Evolutionary conservation across 92 coral and sea anemone species (phyloP).

Genomic region (Micromussa lordhowensis): DNA sequence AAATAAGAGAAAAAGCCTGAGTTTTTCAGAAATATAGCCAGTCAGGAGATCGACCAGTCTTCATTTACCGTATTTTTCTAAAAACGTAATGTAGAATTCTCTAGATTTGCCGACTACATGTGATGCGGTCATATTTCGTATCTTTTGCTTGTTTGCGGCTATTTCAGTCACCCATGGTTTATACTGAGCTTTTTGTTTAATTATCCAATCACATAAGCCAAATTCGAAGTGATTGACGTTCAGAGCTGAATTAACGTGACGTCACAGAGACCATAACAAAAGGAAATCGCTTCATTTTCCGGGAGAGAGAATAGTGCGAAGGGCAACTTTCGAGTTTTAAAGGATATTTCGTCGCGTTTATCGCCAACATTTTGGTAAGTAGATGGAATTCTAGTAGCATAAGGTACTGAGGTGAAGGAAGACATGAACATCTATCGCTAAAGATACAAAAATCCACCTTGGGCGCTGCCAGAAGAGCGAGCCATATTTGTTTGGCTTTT

Average conservation of each 20-base stretch:
- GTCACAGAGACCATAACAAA: constrained; percentile 91
- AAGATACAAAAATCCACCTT: constrained; percentile 34
- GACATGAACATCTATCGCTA: not conserved
- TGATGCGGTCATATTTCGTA: constrained; percentile 3
- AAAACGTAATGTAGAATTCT: constrained; percentile 7
- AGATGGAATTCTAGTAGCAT: not conserved
- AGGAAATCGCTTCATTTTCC: constrained; percentile 91
- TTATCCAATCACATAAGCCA: constrained; percentile 73
- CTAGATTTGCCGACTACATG: not conserved
- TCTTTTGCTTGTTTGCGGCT: constrained; percentile 37
- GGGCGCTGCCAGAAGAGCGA: constrained; percentile 78
- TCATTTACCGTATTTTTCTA: not conserved
- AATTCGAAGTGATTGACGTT: constrained; percentile 70
- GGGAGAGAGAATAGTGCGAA: constrained; percentile 63
- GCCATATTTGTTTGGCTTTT: constrained; percentile 86
- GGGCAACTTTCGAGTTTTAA: constrained; percentile 10
- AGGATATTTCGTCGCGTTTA: constrained; percentile 20
- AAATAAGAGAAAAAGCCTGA: not conserved
- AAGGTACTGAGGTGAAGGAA: not conserved
- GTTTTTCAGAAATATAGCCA: not conserved
- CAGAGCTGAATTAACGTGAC: constrained; percentile 73
- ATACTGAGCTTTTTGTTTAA: constrained; percentile 70
- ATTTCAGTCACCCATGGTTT: constrained; percentile 41
- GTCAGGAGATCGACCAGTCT: not conserved
- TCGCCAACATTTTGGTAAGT: constrained; percentile 40